Percentiles rank a stretch among this genome's conserved stretches.
Evolutionary conservation across 64 coral and sea anemone species (phyloP).

Genomic region (Stichodactyla helianthus): DNA sequence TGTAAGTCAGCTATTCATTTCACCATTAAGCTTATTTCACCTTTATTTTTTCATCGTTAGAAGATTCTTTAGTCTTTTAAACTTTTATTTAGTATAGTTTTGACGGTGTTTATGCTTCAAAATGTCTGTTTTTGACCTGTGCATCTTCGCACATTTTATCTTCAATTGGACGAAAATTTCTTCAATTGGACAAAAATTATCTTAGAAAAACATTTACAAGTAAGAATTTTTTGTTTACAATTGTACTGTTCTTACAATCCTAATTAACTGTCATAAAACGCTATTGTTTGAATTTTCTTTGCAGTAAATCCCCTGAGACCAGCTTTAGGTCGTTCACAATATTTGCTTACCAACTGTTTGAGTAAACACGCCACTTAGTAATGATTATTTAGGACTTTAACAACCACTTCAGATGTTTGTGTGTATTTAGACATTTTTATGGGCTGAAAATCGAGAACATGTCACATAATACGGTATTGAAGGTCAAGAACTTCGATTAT

Average conservation of each 20-base stretch:
- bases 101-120: too few species aligned
- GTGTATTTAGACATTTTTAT: background rate
- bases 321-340: background rate
- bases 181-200: too few species aligned
- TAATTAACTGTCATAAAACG: background rate
- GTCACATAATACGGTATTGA: background rate
- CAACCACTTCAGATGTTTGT: conserved; percentile 1
- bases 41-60: too few species aligned
- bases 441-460: conserved; percentile 6
- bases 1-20: too few species aligned
- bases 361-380: background rate
- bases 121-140: too few species aligned
- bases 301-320: background rate
- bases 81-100: too few species aligned
- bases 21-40: too few species aligned
- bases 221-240: background rate
- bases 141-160: too few species aligned
- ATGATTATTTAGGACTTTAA: background rate
- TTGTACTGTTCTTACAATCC: background rate
- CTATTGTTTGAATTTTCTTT: background rate
- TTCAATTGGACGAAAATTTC: too few species aligned
- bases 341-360: background rate
- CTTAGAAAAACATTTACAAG: too few species aligned
- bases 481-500: background rate
- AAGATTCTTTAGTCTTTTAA: too few species aligned